Conservation (phyloP, 2,797 vertebrate genomes). For the Eulemur mongoz region DNA sequence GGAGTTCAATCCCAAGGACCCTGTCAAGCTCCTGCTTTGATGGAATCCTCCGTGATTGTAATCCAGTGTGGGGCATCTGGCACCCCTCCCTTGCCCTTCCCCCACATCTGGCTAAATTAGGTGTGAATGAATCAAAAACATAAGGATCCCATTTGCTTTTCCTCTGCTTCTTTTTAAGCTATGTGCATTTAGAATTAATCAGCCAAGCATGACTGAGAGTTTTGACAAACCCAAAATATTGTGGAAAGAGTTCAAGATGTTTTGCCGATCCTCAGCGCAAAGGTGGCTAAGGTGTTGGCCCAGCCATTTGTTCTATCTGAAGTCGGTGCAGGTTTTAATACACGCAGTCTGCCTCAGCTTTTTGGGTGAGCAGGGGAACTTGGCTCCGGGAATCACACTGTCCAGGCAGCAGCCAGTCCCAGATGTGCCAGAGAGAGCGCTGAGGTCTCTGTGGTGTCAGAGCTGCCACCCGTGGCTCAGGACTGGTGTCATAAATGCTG, state of each 20-base stretch:
- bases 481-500: not conserved
- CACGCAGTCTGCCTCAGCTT: not conserved
- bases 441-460: not conserved
- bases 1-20: not conserved
- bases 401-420: not conserved
- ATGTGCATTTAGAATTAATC: conserved; percentile 75
- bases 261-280: conserved; percentile 52
- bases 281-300: conserved; percentile 22
- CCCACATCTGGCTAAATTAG: conserved; percentile 66
- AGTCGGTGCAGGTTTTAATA: not conserved
- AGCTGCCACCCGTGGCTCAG: not conserved
- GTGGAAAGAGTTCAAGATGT: conserved; percentile 74
- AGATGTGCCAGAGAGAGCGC: not conserved
- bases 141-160: conserved; percentile 74
- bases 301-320: not conserved
- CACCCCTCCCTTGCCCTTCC: not conserved
- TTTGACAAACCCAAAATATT: conserved; percentile 73
- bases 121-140: conserved; percentile 76
- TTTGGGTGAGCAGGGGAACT: not conserved
- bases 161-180: conserved; percentile 70
- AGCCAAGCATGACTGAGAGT: conserved; percentile 72
- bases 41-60: not conserved
- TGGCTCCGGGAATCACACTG: not conserved
- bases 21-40: not conserved
- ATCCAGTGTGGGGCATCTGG: conserved; percentile 43